Evolutionary conservation across 2,888 invertebrate genomes (phyloP).

Genomic region (Charanyca ferruginea): DNA sequence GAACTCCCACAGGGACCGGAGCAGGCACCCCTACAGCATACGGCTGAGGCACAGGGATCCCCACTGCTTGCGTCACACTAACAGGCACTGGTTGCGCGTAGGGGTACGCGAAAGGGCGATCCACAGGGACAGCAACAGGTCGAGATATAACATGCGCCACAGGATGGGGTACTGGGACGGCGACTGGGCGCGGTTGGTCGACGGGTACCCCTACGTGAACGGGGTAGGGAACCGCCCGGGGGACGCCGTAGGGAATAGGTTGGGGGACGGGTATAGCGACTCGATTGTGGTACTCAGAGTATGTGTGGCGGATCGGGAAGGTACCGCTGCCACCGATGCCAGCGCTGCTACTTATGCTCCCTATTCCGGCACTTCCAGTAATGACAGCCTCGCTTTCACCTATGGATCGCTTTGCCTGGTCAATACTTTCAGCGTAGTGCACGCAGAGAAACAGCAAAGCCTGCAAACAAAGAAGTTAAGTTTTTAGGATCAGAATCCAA

Average conservation of each 20-base stretch:
- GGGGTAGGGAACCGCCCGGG: conserved; percentile 86
- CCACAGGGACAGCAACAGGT: conserved; percentile 86
- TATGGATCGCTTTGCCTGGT: conserved; percentile 69
- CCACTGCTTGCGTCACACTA: conserved; percentile 87
- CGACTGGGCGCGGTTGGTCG: conserved; percentile 85
- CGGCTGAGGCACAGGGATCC: conserved; percentile 90
- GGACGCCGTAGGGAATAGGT: conserved; percentile 81
- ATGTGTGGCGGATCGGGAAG: conserved; percentile 81
- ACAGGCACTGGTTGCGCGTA: conserved; percentile 90
- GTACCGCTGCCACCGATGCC: conserved; percentile 10
- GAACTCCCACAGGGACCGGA: conserved; percentile 82
- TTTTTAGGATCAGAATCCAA: neutral
- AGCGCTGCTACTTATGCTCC: conserved; percentile 7
- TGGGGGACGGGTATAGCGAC: conserved; percentile 90
- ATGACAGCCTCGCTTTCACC: conserved; percentile 22
- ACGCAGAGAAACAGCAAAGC: conserved; percentile 69
- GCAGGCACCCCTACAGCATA: conserved; percentile 85
- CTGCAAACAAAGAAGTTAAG: conserved; percentile 66
- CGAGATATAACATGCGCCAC: conserved; percentile 87
- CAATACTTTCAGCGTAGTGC: conserved; percentile 57
- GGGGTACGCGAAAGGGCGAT: conserved; percentile 90
- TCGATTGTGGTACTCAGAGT: conserved; percentile 85
- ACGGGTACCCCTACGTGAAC: conserved; percentile 89
- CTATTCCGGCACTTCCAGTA: neutral
- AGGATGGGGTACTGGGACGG: conserved; percentile 87